Evolutionary conservation across 1,140 invertebrate species (phyloP).

Genomic region (Drosophila ohnishii): DNA sequence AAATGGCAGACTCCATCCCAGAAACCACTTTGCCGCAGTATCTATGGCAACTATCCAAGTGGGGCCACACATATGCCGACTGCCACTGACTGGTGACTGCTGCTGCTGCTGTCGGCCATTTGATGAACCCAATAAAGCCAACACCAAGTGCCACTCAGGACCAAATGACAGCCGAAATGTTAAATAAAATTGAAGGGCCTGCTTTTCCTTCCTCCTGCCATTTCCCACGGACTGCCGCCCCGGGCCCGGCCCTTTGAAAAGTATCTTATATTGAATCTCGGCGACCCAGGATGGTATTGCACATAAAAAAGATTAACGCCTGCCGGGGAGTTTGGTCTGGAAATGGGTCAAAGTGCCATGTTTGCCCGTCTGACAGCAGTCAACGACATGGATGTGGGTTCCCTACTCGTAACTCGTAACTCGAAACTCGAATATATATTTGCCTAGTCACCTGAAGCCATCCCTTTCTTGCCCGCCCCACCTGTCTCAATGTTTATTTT

Average conservation of each 20-base stretch:
- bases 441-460: conserved; percentile 29
- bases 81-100: conserved; percentile 15
- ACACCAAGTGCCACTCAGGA: conserved; percentile 70
- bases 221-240: conserved; percentile 16
- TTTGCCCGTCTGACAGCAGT: conserved; percentile 52
- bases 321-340: conserved; percentile 30
- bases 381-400: conserved; percentile 46
- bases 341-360: conserved; percentile 64
- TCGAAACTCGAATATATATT: conserved; percentile 9
- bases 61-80: conserved; percentile 63
- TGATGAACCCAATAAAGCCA: conserved; percentile 74
- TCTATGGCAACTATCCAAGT: conserved; percentile 62
- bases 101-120: conserved; percentile 54
- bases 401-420: background rate
- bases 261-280: conserved; percentile 76
- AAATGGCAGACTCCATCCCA: conserved; percentile 29
- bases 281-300: conserved; percentile 49
- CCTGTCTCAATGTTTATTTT: conserved; percentile 28
- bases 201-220: conserved; percentile 6
- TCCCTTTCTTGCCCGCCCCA: background rate
- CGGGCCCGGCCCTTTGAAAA: conserved; percentile 33
- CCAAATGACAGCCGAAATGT: conserved; percentile 65
- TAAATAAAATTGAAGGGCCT: conserved; percentile 75
- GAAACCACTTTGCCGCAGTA: conserved; percentile 22
- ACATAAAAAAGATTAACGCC: conserved; percentile 71